Evolutionary conservation across 1,140 invertebrate genomes (phyloP).

Genomic region (Dufourea novaeangliae): DNA sequence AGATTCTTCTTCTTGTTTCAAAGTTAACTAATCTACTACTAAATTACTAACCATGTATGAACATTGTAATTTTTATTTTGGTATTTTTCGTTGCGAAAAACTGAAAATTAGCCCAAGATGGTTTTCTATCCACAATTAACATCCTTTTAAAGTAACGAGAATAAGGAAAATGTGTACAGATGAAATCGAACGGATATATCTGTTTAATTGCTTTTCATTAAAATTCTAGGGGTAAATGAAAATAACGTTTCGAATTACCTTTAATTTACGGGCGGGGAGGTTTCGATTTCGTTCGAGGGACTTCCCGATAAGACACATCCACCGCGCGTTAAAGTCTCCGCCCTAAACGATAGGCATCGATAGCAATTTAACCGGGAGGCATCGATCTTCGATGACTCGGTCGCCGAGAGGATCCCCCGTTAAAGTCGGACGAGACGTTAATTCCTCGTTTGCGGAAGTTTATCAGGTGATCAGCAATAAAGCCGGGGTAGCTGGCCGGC

Average conservation of each 20-base stretch:
- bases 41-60: too few relatives aligned
- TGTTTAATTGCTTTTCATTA: background rate
- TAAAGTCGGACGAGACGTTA: conserved; percentile 28
- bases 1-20: too few relatives aligned
- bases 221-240: background rate
- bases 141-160: too few relatives aligned
- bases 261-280: background rate
- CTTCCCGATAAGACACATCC: conserved; percentile 1
- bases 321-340: conserved; percentile 22
- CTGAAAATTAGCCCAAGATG: too few relatives aligned
- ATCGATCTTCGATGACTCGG: conserved; percentile 6
- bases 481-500: background rate
- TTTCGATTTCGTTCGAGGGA: background rate
- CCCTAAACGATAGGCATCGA: conserved; percentile 4
- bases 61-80: too few relatives aligned
- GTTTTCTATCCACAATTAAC: too few relatives aligned
- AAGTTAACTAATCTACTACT: too few relatives aligned
- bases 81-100: too few relatives aligned
- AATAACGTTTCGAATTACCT: background rate
- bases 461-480: conserved; percentile 34
- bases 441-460: conserved; percentile 43
- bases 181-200: too few relatives aligned
- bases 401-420: conserved; percentile 4
- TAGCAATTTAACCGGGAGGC: background rate
- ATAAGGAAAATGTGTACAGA: too few relatives aligned